Conservation (phyloP, 2,113 vertebrate genomes). For the Pluvialis apricaria region DNA sequence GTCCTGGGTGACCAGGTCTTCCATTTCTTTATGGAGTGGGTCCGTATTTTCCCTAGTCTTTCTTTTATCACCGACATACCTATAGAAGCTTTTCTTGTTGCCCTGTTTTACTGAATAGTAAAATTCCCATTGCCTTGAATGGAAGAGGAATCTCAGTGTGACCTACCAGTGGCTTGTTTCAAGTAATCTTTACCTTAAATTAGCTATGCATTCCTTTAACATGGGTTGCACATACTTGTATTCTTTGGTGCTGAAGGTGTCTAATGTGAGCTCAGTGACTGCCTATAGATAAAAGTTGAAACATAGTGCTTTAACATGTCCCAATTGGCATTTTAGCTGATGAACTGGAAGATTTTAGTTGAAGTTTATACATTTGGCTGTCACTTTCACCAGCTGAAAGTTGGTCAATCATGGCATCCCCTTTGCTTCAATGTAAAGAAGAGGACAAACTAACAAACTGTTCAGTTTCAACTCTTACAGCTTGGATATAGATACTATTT, state of each 20-base stretch:
- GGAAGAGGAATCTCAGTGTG: too few relatives aligned
- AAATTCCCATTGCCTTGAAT: too few relatives aligned
- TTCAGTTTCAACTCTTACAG: background rate
- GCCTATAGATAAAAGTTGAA: fast-evolving
- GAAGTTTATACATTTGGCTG: background rate
- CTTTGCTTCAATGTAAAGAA: background rate
- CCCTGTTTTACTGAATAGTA: too few relatives aligned
- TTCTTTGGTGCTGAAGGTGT: background rate
- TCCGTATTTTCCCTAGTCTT: too few relatives aligned
- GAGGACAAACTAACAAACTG: background rate
- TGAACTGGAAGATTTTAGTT: background rate
- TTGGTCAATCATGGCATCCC: background rate
- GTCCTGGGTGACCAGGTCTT: too few relatives aligned
- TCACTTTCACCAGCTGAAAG: background rate
- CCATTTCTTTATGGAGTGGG: too few relatives aligned
- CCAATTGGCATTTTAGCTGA: background rate
- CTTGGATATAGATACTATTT: background rate
- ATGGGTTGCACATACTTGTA: background rate
- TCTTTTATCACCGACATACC: too few relatives aligned
- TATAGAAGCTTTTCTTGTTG: too few relatives aligned
- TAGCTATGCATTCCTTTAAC: background rate
- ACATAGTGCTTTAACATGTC: background rate
- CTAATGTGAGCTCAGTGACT: background rate
- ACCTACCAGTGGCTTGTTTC: too few relatives aligned
- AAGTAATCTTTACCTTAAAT: too few relatives aligned